A percentile compares a stretch with the other conserved stretches of the same genome.
These are phyloP conservation scores for Thaumetopoea pityocampa DNA, from an alignment of 1,140 invertebrate genomes.

Conservation along the genomic window DNA sequence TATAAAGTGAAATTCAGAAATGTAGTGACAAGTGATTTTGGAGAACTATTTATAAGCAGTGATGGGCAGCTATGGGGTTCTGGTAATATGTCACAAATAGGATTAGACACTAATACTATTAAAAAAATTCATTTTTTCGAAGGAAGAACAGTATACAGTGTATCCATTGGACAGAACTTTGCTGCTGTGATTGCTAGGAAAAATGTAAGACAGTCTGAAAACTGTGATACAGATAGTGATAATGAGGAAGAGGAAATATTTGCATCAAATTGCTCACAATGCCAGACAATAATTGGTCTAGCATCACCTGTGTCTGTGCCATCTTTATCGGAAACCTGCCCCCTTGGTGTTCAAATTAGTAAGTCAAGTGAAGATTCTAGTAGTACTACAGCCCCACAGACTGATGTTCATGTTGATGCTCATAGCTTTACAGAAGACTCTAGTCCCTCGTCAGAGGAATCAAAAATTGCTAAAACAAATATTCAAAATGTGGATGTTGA, in stretches of 20 bases:
- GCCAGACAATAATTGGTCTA: conserved; percentile 73
- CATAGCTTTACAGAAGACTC: conserved; percentile 77
- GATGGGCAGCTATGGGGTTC: conserved; percentile 85
- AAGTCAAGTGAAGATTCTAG: conserved; percentile 76
- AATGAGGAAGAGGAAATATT: conserved; percentile 81
- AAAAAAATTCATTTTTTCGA: conserved; percentile 82
- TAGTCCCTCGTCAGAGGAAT: conserved; percentile 73
- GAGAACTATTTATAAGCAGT: conserved; percentile 80
- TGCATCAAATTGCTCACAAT: conserved; percentile 80
- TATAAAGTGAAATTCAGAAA: conserved; percentile 79
- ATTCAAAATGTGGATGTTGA: conserved; percentile 34
- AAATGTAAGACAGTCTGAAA: conserved; percentile 70
- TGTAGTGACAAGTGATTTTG: conserved; percentile 78
- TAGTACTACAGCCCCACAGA: conserved; percentile 69
- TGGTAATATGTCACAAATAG: conserved; percentile 83
- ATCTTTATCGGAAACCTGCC: conserved; percentile 70
- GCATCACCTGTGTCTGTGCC: conserved; percentile 74
- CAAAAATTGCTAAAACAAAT: conserved; percentile 61
- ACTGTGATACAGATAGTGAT: conserved; percentile 78
- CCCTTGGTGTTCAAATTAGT: conserved; percentile 67
- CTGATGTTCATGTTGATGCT: conserved; percentile 63
- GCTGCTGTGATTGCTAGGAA: conserved; percentile 82
- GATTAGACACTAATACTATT: conserved; percentile 78
- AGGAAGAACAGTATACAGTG: conserved; percentile 79
- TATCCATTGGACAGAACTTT: conserved; percentile 82